Base-by-base conservation (phyloP, 2,888 invertebrate species). In the Fragum whitleyi region DNA sequence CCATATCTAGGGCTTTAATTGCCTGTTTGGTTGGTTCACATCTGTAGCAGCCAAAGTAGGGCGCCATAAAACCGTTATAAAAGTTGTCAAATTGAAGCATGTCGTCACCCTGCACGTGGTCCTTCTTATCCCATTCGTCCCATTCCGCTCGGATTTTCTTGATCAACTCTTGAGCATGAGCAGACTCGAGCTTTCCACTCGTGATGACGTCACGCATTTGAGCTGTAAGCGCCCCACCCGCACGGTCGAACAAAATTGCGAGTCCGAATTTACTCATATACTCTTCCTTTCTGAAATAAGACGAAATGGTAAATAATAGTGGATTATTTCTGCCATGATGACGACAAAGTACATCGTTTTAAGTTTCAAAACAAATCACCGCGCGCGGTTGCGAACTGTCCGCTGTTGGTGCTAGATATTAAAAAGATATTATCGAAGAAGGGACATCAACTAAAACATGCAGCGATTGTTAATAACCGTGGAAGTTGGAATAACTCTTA, bases 241-340 rank as follows among this genome's bases (percentile, higher is more conserved):
- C 32, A 11, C 78, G 55, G 47, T 69, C 77, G 42, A 72, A 77
- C n/a, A 77, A 32, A 16, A 78, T 28, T 21, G 78, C 78, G 5
- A 78, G 51, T 1, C 78, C 78, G 9, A 73, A 57, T 29, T 53
- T 71, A 47, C 67, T 55, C 77, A 77, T 73, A 69, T 81, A 77
- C 39, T 81, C 81, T 61, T 81, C 81, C 47, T 77, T 81, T 69
- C 81, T 77, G 47, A 55, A 72, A 71, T 11, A 23, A 72, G 32
- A 36, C 3, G 9, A 36, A 3, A 36, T 36, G 32, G n/a, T n/a
- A n/a, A n/a, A n/a, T n/a, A n/a, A n/a, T n/a, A n/a, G n/a, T n/a
- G n/a, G n/a, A n/a, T n/a, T n/a, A n/a, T n/a, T n/a, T n/a, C n/a
- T n/a, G n/a, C n/a, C n/a, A n/a, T n/a, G n/a, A n/a, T n/a, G n/a